Evolutionary conservation across 2,888 invertebrate genomes (phyloP).

Genomic region (Megamerina dolium): DNA sequence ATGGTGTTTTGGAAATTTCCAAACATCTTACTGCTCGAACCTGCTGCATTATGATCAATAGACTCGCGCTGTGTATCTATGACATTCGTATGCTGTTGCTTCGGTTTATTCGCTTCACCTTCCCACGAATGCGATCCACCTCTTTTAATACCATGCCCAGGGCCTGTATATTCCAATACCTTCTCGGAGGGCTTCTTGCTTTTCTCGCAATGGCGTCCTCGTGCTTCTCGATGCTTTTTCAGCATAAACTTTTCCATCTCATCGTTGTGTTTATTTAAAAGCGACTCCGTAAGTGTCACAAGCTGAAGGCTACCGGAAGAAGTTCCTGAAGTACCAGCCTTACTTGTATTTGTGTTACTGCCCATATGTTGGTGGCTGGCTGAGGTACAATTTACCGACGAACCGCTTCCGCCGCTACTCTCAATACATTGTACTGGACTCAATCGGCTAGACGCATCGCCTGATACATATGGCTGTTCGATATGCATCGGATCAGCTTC

Average conservation of each 20-base stretch:
- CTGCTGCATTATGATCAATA: slow-evolving; percentile 17
- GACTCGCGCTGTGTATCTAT: slow-evolving; percentile 24
- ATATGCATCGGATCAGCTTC: slow-evolving; percentile 52
- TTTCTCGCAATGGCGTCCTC: slow-evolving; percentile 51
- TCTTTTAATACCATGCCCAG: slow-evolving; percentile 57
- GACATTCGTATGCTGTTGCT: slow-evolving; percentile 50
- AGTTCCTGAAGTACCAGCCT: slow-evolving; percentile 48
- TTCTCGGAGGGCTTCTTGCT: slow-evolving; percentile 45
- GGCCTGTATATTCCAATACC: slow-evolving; percentile 35
- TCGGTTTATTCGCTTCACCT: slow-evolving; percentile 55
- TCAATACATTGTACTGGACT: slow-evolving; percentile 46
- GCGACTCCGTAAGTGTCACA: slow-evolving; percentile 56
- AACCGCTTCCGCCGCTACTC: slow-evolving; percentile 58
- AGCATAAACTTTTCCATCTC: slow-evolving; percentile 77
- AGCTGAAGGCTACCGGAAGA: slow-evolving; percentile 49
- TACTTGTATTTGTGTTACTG: slow-evolving; percentile 52
- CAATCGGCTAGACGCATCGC: slow-evolving; percentile 30
- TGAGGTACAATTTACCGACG: slow-evolving; percentile 57
- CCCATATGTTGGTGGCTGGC: slow-evolving; percentile 56
- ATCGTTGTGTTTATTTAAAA: slow-evolving; percentile 67
- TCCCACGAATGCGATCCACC: slow-evolving; percentile 59
- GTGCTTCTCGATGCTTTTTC: slow-evolving; percentile 61
- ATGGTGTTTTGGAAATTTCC: slow-evolving; percentile 23
- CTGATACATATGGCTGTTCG: slow-evolving; percentile 42
- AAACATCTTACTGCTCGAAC: slow-evolving; percentile 19